These are phyloP conservation scores for Hippoglossus hippoglossus DNA, from an alignment of 2,797 vertebrate species.

Conservation along the genomic window DNA sequence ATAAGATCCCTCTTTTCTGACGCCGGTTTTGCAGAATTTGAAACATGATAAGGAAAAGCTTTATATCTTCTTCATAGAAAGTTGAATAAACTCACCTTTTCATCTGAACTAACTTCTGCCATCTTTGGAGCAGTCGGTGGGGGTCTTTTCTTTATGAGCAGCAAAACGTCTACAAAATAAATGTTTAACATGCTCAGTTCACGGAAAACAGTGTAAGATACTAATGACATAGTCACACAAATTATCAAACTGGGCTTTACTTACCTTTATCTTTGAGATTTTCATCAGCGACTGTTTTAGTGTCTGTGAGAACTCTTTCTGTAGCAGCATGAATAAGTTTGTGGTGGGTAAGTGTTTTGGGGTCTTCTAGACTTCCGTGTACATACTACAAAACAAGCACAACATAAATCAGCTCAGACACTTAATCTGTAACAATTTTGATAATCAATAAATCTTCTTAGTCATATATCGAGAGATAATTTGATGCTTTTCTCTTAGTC, in stretches of 20 bases:
- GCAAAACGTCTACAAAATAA: conserved; percentile 87
- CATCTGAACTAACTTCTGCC: conserved; percentile 91
- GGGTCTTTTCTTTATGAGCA: conserved; percentile 93
- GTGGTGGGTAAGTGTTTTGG: conserved; percentile 94
- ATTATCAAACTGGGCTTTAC: background rate
- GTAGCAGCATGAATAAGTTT: conserved; percentile 94
- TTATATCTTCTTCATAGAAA: background rate
- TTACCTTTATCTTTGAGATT: conserved; percentile 94
- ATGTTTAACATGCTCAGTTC: background rate
- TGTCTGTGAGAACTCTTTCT: conserved; percentile 92
- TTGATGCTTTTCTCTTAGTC: background rate
- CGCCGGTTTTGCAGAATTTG: background rate
- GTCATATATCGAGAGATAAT: too few species aligned
- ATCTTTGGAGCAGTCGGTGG: conserved; percentile 90
- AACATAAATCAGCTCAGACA: conserved; percentile 17
- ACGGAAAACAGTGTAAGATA: background rate
- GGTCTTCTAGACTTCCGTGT: conserved; percentile 94
- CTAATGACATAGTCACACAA: background rate
- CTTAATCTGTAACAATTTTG: background rate
- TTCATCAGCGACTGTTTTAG: conserved; percentile 92
- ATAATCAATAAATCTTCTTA: background rate
- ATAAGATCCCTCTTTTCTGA: background rate
- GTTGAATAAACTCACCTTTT: conserved; percentile 85
- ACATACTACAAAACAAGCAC: conserved; percentile 83
- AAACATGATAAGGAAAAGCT: background rate